Percentiles rank a stretch among this genome's conserved stretches.
Evolutionary conservation across 2,888 invertebrate species (phyloP).

Genomic region (Polylopha cassiicola): DNA sequence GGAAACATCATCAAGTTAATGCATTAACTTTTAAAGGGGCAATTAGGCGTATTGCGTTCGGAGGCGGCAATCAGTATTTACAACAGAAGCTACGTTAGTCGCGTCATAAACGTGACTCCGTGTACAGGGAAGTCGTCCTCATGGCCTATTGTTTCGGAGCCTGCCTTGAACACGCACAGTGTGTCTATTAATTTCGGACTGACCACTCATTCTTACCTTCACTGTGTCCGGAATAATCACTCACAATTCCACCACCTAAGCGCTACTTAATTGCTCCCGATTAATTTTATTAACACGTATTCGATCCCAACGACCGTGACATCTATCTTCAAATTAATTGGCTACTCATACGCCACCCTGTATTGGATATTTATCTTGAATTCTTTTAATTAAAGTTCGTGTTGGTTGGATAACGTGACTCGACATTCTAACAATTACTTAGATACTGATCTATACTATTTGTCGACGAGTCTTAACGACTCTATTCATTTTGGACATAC

Average conservation of each 20-base stretch:
- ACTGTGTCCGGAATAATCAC: slow-evolving; percentile 41
- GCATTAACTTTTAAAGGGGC: slow-evolving; percentile 67
- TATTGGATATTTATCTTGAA: slow-evolving; percentile 52
- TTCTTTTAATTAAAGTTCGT: slow-evolving; percentile 63
- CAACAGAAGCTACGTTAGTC: slow-evolving; percentile 51
- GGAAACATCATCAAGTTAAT: slow-evolving; percentile 65
- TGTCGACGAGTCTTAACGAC: slow-evolving; percentile 53
- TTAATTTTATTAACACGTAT: slow-evolving; percentile 3
- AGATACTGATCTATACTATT: slow-evolving; percentile 64
- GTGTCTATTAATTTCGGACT: slow-evolving; percentile 54
- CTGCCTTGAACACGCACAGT: slow-evolving; percentile 63
- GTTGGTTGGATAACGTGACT: slow-evolving; percentile 54
- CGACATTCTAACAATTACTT: slow-evolving; percentile 59
- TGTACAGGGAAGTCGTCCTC: slow-evolving; percentile 57
- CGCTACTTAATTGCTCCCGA: slow-evolving; percentile 6
- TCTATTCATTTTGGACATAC: slow-evolving; percentile 52
- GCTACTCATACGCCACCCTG: slow-evolving; percentile 32
- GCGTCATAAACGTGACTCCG: slow-evolving; percentile 58
- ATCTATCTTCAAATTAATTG: slow-evolving; percentile 36
- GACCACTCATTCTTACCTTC: slow-evolving; percentile 54
- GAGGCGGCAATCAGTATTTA: slow-evolving; percentile 66
- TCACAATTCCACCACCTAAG: slow-evolving; percentile 31
- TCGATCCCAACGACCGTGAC: slow-evolving; percentile 16
- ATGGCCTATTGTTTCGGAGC: slow-evolving; percentile 65
- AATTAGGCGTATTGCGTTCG: slow-evolving; percentile 64